phyloP scores from a whole-genome alignment of 92 coral and sea anemone species.

The Actinostola sp. region DNA sequence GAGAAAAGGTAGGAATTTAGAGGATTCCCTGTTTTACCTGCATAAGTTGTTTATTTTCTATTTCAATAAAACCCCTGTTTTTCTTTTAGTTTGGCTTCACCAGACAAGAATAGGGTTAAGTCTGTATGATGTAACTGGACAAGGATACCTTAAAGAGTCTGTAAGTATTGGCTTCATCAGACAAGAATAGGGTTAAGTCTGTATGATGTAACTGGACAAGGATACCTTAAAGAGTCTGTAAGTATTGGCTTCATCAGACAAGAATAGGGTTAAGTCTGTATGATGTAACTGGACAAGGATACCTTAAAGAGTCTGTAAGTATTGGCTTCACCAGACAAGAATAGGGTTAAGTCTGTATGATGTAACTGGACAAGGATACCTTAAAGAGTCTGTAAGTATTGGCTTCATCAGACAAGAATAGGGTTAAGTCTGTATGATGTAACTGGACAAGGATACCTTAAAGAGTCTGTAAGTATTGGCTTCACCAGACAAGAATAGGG shows the following conservation, averaged over 20 bases:
- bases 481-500: slow-evolving; percentile 98
- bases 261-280: slow-evolving; percentile 97
- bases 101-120: slow-evolving; percentile 98
- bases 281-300: slow-evolving; percentile 99
- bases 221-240: slow-evolving; percentile 95
- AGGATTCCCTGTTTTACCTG: neutral
- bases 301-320: slow-evolving; percentile 94
- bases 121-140: slow-evolving; percentile 98
- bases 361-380: slow-evolving; percentile 99
- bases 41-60: neutral
- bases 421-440: slow-evolving; percentile 96
- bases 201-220: slow-evolving; percentile 99
- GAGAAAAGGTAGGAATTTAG: slow-evolving; percentile 83
- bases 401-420: slow-evolving; percentile 99
- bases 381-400: slow-evolving; percentile 90
- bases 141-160: slow-evolving; percentile 96
- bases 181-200: slow-evolving; percentile 97
- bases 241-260: slow-evolving; percentile 96
- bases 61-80: neutral
- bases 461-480: slow-evolving; percentile 94
- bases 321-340: slow-evolving; percentile 98
- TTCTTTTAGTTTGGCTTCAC: slow-evolving; percentile 90
- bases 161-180: slow-evolving; percentile 96
- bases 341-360: slow-evolving; percentile 97
- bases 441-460: slow-evolving; percentile 95